Evolutionary conservation across 2,113 vertebrate species (phyloP).

Genomic region (Chrysemys picta): DNA sequence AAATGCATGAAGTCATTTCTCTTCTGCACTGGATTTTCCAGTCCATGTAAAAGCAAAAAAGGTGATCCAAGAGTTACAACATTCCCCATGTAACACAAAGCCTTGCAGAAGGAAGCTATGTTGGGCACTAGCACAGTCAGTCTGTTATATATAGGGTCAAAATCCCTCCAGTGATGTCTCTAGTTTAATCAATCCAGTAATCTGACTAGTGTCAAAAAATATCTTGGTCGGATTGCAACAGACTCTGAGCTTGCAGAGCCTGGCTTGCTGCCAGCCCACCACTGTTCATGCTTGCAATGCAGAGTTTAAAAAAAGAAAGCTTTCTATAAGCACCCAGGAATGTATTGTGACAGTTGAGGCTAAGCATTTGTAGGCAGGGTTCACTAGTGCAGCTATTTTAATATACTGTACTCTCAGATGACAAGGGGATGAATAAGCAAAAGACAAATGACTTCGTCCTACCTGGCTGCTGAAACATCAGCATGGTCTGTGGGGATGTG

Average conservation of each 20-base stretch:
- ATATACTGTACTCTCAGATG: fast-evolving
- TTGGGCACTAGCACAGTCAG: constrained; percentile 45
- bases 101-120: constrained; percentile 58
- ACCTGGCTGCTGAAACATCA: constrained; percentile 96
- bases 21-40: fast-evolving
- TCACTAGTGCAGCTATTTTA: neutral
- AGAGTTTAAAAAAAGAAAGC: constrained; percentile 42
- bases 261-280: constrained; percentile 58
- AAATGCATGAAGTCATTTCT: neutral
- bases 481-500: constrained; percentile 93
- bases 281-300: constrained; percentile 10
- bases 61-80: neutral
- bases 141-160: constrained; percentile 58
- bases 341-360: constrained; percentile 1
- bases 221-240: neutral
- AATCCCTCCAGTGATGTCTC: constrained; percentile 5
- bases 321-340: constrained; percentile 13
- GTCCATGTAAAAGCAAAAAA: fast-evolving
- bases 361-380: constrained; percentile 11
- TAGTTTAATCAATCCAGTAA: constrained; percentile 46
- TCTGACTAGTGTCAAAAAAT: constrained; percentile 15
- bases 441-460: neutral
- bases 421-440: fast-evolving
- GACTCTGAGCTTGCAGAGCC: neutral
- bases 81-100: fast-evolving